Evolutionary conservation across 2,113 vertebrate genomes (phyloP), one percentile per base, ranked within the genome.

Genomic region (Macheiramphus alcinus): DNA sequence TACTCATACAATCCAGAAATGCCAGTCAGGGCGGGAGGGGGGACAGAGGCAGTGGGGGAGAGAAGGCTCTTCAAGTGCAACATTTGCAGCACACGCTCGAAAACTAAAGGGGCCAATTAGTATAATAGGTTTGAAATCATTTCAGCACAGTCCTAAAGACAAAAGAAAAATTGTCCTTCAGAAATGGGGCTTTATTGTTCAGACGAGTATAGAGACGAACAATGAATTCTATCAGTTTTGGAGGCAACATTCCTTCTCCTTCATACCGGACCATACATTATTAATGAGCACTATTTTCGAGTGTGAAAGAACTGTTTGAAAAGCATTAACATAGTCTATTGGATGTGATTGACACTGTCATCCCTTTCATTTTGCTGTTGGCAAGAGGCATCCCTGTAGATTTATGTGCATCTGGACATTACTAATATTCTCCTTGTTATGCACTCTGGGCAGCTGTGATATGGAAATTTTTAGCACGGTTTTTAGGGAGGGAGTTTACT

Each of bases 321-420:
- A 99, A 98, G 98, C 98, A 98, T 98, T 98, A 98, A 97, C 98
- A 97, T 97, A 97, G 96, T 96, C 97, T 98, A 98, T 98, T 98
- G 97, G 96, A 98, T 98, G 96, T 98, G 98, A 99, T 98, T 98
- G 98, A 98, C 98, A 98, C 91, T 98, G 98, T 98, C 98, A 98
- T 98, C 93, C 73, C 94, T 98, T 98, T 98, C 96, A 98, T 98
- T 98, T 98, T 97, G 97, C 98, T 98, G 83, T 96, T 98, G 97
- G 98, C 97, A 97, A 98, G 97, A 97, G 96, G 91, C 95, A 97
- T 98, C 98, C 98, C 98, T 97, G 93, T 96, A 98, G 98, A 98
- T 98, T 97, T 97, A 97, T 95, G 93, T 97, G 97, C 98, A 98
- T 98, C 98, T 98, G 98, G 98, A 98, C 98, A 97, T 97, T 98